A percentile compares a stretch with the other conserved stretches of the same genome.
phyloP scores from a whole-genome alignment of 2,113 vertebrate genomes.

The Neodon shergylaensis region DNA sequence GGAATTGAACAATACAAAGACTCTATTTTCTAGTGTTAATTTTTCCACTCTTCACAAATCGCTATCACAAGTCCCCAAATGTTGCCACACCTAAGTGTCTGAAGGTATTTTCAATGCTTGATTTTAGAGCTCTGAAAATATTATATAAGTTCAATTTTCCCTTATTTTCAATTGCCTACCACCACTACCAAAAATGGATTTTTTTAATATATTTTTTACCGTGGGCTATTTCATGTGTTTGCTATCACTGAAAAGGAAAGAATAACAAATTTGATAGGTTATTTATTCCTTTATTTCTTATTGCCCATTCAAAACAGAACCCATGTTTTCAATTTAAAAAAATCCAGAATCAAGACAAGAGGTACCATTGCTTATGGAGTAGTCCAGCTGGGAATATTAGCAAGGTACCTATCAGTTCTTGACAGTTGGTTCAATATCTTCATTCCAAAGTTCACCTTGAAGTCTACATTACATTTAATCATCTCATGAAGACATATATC shows the following conservation, averaged over 20 bases:
- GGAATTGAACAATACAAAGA: slow-evolving; percentile 22
- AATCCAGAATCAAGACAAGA: slow-evolving; percentile 71
- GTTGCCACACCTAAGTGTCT: not conserved
- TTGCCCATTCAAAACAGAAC: slow-evolving; percentile 41
- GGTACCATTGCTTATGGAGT: slow-evolving; percentile 52
- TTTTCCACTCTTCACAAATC: slow-evolving; percentile 53
- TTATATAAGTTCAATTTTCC: not conserved
- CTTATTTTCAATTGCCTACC: not conserved
- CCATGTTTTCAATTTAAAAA: slow-evolving; percentile 66
- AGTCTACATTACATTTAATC: slow-evolving; percentile 52
- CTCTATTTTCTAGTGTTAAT: slow-evolving; percentile 57
- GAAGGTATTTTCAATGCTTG: slow-evolving; percentile 11
- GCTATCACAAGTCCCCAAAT: not conserved
- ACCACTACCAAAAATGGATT: not conserved
- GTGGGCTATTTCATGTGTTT: slow-evolving; percentile 47
- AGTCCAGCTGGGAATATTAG: slow-evolving; percentile 69
- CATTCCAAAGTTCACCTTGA: slow-evolving; percentile 75
- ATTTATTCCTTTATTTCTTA: slow-evolving; percentile 65
- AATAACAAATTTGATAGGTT: slow-evolving; percentile 49
- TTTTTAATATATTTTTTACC: not conserved
- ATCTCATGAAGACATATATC: slow-evolving; percentile 10
- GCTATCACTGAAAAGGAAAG: slow-evolving; percentile 58
- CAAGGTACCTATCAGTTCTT: slow-evolving; percentile 53
- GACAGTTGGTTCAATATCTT: slow-evolving; percentile 57
- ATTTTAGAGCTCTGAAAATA: not conserved